A percentile compares a stretch with the other conserved stretches of the same genome.
phyloP scores from a whole-genome alignment of 2,888 invertebrate genomes.

The Theretra japonica region DNA sequence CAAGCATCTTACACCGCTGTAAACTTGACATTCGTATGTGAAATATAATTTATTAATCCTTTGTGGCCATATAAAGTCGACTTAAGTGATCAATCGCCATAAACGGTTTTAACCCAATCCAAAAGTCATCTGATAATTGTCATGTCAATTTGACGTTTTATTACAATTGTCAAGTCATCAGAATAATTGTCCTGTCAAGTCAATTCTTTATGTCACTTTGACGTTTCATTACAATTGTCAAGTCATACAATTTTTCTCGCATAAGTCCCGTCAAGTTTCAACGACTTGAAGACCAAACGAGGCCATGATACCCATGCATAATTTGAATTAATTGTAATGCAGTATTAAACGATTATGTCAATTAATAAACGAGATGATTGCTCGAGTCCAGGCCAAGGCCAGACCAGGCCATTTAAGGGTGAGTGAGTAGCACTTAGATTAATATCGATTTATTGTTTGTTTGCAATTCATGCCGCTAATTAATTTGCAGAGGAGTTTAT shows the following conservation, averaged over 20 bases:
- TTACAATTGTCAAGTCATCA: neutral
- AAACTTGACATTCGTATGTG: neutral
- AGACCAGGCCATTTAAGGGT: slow-evolving; percentile 6
- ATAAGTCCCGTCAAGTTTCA: neutral
- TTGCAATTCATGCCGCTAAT: slow-evolving; percentile 5
- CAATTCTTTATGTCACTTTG: neutral
- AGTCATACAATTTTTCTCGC: neutral
- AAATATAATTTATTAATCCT: neutral
- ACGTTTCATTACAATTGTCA: neutral
- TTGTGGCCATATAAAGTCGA: neutral
- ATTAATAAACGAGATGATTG: slow-evolving; percentile 20
- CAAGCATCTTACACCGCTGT: neutral
- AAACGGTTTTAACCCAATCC: neutral
- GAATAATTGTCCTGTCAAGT: neutral
- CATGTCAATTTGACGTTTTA: neutral
- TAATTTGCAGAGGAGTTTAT: slow-evolving; percentile 13
- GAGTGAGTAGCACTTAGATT: slow-evolving; percentile 12
- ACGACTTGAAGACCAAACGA: neutral
- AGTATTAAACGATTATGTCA: slow-evolving; percentile 14
- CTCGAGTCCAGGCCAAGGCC: slow-evolving; percentile 17
- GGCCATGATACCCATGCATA: slow-evolving; percentile 5
- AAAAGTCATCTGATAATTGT: slow-evolving; percentile 3
- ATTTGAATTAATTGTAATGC: slow-evolving; percentile 32
- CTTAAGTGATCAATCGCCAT: neutral
- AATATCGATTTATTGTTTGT: slow-evolving; percentile 22